phyloP scores from a whole-genome alignment of 2,888 invertebrate genomes.

The Himalopsyche anomala region DNA sequence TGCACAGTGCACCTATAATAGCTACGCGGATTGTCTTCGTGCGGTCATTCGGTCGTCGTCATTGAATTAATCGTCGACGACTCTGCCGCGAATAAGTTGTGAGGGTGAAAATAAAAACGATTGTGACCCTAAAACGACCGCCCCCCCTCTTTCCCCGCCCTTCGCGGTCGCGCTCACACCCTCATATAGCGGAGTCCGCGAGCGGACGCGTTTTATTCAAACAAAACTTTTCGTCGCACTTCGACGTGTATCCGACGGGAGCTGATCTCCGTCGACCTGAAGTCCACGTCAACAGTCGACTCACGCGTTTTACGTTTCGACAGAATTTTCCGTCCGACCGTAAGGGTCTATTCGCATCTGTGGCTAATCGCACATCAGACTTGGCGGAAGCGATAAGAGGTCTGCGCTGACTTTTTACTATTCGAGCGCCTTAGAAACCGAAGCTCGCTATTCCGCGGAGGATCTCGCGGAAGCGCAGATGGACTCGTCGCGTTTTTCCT shows the following conservation, averaged over 20 bases:
- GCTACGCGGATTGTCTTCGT: neutral
- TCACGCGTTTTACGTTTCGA: neutral
- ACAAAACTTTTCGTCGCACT: constrained; percentile 30
- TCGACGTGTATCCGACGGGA: constrained; percentile 12
- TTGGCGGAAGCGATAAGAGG: constrained; percentile 4
- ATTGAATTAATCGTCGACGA: constrained; percentile 9
- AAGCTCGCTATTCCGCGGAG: neutral
- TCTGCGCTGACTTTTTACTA: neutral
- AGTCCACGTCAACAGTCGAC: neutral
- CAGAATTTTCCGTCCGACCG: neutral
- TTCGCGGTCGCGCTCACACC: constrained; percentile 9
- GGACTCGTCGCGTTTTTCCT: constrained; percentile 19
- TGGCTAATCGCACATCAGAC: neutral
- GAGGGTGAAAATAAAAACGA: constrained; percentile 26
- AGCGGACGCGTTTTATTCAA: constrained; percentile 26
- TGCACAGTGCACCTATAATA: constrained; percentile 11
- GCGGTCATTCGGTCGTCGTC: constrained; percentile 9
- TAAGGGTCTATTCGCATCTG: constrained; percentile 20
- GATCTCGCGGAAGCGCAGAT: constrained; percentile 22
- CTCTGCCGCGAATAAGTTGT: neutral
- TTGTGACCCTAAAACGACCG: constrained; percentile 34
- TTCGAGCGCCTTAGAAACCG: neutral
- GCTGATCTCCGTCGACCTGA: constrained; percentile 29
- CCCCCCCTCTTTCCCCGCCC: constrained; percentile 30
- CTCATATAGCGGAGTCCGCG: constrained; percentile 19